Conservation (phyloP, 2,113 vertebrate species). For the Cyrtonyx montezumae region DNA sequence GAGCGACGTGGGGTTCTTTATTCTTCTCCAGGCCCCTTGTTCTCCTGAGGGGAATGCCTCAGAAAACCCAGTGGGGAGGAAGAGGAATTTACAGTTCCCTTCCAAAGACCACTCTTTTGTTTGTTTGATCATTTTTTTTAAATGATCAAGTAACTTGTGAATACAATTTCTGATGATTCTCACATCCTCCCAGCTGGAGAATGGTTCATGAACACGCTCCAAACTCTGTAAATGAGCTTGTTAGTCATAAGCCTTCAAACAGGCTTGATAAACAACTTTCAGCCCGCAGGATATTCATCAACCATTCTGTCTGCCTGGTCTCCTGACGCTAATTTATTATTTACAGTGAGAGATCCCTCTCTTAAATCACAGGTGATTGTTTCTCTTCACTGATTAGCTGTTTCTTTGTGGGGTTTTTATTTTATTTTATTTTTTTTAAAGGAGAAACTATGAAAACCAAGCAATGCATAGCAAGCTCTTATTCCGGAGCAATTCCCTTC, state of each 20-base stretch:
- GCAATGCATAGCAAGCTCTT: background rate
- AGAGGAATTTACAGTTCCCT: conserved; percentile 55
- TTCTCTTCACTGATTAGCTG: conserved; percentile 51
- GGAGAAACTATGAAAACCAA: conserved; percentile 44
- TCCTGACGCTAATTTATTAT: conserved; percentile 59
- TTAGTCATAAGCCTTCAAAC: conserved; percentile 72
- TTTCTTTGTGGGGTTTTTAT: background rate
- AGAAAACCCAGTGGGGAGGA: conserved; percentile 1
- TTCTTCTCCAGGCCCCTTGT: background rate
- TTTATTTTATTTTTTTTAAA: background rate
- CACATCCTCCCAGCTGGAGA: conserved; percentile 74
- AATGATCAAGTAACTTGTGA: conserved; percentile 71
- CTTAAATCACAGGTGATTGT: conserved; percentile 69
- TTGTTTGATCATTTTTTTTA: conserved; percentile 58
- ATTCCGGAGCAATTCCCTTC: background rate
- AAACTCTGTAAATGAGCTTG: conserved; percentile 69
- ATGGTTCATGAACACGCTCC: conserved; percentile 48
- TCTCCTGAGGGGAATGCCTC: conserved; percentile 49
- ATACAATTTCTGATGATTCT: conserved; percentile 73
- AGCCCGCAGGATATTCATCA: conserved; percentile 66
- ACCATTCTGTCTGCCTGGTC: conserved; percentile 60
- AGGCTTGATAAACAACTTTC: conserved; percentile 71
- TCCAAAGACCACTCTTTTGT: conserved; percentile 60
- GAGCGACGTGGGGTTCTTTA: background rate
- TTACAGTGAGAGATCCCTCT: conserved; percentile 44